These are phyloP conservation scores for Ataeniobius toweri DNA, from an alignment of 2,797 vertebrate genomes.

Conservation along the genomic window DNA sequence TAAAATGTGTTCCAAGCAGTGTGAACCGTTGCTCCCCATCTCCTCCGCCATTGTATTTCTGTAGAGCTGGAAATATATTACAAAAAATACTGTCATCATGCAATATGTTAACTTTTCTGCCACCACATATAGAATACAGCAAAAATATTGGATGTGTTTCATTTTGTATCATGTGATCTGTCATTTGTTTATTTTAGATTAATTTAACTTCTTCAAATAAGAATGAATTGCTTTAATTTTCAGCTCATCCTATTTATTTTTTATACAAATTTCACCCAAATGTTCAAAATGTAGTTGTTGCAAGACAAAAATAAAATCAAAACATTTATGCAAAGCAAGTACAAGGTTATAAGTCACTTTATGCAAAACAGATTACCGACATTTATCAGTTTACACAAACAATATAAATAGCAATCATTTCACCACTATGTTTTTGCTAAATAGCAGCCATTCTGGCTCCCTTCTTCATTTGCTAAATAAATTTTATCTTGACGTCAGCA, in stretches of 20 bases:
- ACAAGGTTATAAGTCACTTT: conserved; percentile 7
- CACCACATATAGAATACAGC: background rate
- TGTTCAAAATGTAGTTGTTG: background rate
- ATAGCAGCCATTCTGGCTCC: no score
- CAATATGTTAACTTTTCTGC: background rate
- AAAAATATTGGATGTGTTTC: conserved; percentile 12
- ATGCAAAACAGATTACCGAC: background rate
- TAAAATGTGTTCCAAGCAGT: conserved; percentile 34
- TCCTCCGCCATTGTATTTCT: conserved; percentile 13
- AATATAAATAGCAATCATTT: background rate
- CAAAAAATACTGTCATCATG: background rate
- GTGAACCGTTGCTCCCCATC: conserved; percentile 5
- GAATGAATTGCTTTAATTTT: conserved; percentile 27
- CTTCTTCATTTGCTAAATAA: background rate
- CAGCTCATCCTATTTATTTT: background rate
- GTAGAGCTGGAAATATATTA: background rate
- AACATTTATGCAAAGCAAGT: background rate
- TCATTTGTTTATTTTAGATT: background rate
- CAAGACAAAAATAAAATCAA: background rate
- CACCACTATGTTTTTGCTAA: background rate
- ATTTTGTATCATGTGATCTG: conserved; percentile 22
- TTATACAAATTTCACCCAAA: background rate
- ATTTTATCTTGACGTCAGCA: background rate
- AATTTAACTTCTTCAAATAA: conserved; percentile 17
- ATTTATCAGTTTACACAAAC: background rate